These are phyloP conservation scores for Pyrocephalus nanus DNA, from an alignment of 2,797 vertebrate genomes.

Conservation along the genomic window DNA sequence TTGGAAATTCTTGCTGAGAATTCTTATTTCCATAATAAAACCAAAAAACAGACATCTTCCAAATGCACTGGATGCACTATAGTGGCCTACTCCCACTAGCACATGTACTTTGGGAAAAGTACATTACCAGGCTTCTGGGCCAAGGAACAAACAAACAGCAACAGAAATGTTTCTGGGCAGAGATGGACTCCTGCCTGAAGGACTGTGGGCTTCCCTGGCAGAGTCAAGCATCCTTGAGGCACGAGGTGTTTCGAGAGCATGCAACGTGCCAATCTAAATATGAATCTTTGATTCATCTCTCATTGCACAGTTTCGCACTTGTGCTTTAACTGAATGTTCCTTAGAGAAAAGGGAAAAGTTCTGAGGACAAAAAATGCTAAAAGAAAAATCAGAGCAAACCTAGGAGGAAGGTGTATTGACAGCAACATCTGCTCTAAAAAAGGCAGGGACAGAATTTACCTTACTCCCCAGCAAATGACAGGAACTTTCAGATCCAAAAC, in stretches of 20 bases:
- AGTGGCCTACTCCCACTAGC: neutral
- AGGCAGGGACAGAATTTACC: neutral
- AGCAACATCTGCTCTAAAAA: neutral
- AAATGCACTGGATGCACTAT: neutral
- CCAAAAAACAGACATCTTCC: neutral
- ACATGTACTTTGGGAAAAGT: conserved; percentile 15
- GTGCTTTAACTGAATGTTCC: neutral
- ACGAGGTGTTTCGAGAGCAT: neutral
- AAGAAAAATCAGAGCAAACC: neutral
- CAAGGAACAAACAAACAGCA: conserved; percentile 22
- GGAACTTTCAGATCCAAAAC: neutral
- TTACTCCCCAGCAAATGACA: neutral
- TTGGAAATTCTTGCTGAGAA: neutral
- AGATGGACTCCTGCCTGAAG: neutral
- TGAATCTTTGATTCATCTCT: neutral
- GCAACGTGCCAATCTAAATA: neutral
- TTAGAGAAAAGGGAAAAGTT: neutral
- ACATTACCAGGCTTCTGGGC: neutral
- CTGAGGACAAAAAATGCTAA: fast-evolving
- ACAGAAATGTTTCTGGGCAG: neutral
- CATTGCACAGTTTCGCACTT: neutral
- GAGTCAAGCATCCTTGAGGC: neutral
- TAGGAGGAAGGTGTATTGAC: neutral
- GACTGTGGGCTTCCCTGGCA: neutral
- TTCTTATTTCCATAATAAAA: conserved; percentile 33